phyloP scores from a whole-genome alignment of 2,113 vertebrate genomes.

The Gorilla gorilla region DNA sequence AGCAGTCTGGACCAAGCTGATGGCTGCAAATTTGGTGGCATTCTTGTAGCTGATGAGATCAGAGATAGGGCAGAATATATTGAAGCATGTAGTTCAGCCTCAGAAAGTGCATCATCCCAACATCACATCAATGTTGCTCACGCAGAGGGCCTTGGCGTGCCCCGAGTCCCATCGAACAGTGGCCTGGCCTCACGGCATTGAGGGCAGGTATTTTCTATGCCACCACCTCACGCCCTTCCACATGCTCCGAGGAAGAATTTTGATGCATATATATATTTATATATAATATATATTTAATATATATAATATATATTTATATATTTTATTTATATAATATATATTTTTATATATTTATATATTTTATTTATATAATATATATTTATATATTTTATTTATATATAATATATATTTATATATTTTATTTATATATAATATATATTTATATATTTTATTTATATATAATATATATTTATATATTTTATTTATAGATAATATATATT shows the following conservation, averaged over 20 bases:
- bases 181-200: fast-evolving
- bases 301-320: too few relatives aligned
- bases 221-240: fast-evolving
- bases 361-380: too few relatives aligned
- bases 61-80: background rate
- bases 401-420: too few relatives aligned
- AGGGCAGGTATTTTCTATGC: background rate
- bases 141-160: fast-evolving
- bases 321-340: too few relatives aligned
- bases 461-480: too few relatives aligned
- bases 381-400: too few relatives aligned
- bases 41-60: background rate
- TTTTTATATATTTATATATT: too few relatives aligned
- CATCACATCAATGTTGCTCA: fast-evolving
- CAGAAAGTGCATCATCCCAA: background rate
- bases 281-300: too few relatives aligned
- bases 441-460: too few relatives aligned
- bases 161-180: fast-evolving
- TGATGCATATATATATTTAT: background rate
- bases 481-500: too few relatives aligned
- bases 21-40: background rate
- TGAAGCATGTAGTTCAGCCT: background rate
- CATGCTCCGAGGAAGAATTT: too few relatives aligned
- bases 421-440: too few relatives aligned
- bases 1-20: background rate